Evolutionary conservation across 2,113 vertebrate genomes (phyloP).

Genomic region (Neofelis nebulosa): DNA sequence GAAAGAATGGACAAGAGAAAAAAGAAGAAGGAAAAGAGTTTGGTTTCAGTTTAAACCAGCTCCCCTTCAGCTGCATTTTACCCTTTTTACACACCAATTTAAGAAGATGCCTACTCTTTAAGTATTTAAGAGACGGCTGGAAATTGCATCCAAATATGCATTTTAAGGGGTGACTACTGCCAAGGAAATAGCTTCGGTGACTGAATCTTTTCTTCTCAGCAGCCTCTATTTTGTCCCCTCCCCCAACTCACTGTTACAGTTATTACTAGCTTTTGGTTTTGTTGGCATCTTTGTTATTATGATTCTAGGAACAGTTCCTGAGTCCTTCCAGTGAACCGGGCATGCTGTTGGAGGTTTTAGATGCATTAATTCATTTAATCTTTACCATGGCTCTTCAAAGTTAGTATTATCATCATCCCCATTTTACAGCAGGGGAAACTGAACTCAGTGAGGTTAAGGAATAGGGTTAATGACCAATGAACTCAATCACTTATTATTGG

Average conservation of each 20-base stretch:
- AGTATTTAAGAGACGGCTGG: background rate
- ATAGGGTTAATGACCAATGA: background rate
- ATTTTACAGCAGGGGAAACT: background rate
- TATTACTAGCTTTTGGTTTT: background rate
- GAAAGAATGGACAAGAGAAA: slow-evolving; percentile 22
- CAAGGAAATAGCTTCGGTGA: slow-evolving; percentile 3
- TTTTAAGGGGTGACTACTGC: background rate
- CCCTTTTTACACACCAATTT: background rate
- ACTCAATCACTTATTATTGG: background rate
- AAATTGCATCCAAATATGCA: background rate
- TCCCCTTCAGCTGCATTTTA: background rate
- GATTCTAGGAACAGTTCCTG: background rate
- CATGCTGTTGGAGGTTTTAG: background rate
- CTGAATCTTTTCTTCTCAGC: background rate
- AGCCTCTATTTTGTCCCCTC: background rate
- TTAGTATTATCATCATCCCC: background rate
- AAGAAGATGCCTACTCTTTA: background rate
- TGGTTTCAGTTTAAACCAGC: background rate
- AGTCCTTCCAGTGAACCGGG: background rate
- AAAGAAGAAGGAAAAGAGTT: background rate
- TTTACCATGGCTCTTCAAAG: background rate
- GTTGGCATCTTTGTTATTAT: background rate
- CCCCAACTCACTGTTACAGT: background rate
- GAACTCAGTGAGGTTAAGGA: background rate
- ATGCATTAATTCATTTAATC: background rate